Evolutionary conservation across 2,113 vertebrate species (phyloP).

Genomic region (Oreochromis aureus): DNA sequence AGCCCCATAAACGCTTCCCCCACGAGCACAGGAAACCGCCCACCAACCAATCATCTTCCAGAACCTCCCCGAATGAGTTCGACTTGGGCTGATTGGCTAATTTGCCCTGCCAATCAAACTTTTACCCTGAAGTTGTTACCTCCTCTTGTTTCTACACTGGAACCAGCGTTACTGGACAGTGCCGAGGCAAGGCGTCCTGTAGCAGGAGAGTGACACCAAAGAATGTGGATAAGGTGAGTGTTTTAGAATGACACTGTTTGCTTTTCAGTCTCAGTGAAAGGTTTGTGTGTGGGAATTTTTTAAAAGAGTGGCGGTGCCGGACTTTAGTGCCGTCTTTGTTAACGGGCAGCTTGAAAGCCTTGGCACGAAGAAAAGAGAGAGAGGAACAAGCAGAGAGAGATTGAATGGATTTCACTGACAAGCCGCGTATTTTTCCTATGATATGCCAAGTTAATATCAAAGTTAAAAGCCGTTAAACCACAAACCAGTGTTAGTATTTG

Average conservation of each 20-base stretch:
- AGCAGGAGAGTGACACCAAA: conserved; percentile 31
- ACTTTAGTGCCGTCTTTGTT: conserved; percentile 31
- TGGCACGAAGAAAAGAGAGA: not conserved
- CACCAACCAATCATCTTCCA: not conserved
- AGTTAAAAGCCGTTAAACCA: not conserved
- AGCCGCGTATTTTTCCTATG: not conserved
- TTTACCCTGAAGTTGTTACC: conserved; percentile 32
- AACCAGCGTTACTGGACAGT: conserved; percentile 31
- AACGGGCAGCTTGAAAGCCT: conserved; percentile 20
- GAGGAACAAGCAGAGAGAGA: not conserved
- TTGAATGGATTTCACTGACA: conserved; percentile 50
- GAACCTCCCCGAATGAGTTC: not conserved
- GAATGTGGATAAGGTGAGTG: conserved; percentile 71
- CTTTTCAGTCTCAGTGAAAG: not conserved
- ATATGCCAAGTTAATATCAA: not conserved
- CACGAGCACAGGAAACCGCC: not conserved
- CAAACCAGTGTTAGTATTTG: not conserved
- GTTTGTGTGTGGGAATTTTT: not conserved
- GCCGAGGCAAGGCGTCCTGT: conserved; percentile 20
- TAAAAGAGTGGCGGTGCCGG: not conserved
- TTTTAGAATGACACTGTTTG: conserved; percentile 33
- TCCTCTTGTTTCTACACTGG: conserved; percentile 3
- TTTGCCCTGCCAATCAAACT: conserved; percentile 31
- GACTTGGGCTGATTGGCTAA: conserved; percentile 19
- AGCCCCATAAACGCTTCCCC: conserved; percentile 36